phyloP scores from a whole-genome alignment of 2,113 vertebrate genomes.

The Ciconia boyciana region DNA sequence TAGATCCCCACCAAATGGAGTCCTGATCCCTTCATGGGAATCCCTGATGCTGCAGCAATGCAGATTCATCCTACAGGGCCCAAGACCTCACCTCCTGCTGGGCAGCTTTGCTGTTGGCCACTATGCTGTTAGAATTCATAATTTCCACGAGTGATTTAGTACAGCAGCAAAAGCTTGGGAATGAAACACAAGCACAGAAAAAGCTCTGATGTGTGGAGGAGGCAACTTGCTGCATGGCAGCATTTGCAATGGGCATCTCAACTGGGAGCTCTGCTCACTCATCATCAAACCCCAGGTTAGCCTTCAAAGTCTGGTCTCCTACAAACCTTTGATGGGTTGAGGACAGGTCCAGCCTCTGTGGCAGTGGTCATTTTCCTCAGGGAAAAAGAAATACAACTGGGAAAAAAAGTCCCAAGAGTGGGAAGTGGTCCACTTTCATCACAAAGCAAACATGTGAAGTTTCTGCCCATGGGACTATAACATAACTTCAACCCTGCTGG shows the following conservation, averaged over 20 bases:
- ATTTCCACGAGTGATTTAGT: neutral
- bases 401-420: neutral
- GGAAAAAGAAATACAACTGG: neutral
- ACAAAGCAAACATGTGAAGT: neutral
- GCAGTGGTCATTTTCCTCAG: neutral
- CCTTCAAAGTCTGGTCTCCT: neutral
- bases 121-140: neutral
- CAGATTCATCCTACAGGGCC: neutral
- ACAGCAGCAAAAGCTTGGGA: neutral
- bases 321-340: neutral
- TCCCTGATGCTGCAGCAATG: neutral
- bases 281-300: neutral
- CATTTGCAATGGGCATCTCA: neutral
- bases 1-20: neutral
- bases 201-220: neutral
- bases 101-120: neutral
- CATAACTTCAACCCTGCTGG: accelerated
- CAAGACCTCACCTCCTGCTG: neutral
- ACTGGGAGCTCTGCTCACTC: neutral
- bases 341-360: neutral
- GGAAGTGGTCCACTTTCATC: neutral
- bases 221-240: neutral
- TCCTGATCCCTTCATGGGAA: neutral
- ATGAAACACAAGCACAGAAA: neutral
- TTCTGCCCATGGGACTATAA: neutral